Conservation (phyloP, 2,797 vertebrate species). For the Diplodus sargus region DNA sequence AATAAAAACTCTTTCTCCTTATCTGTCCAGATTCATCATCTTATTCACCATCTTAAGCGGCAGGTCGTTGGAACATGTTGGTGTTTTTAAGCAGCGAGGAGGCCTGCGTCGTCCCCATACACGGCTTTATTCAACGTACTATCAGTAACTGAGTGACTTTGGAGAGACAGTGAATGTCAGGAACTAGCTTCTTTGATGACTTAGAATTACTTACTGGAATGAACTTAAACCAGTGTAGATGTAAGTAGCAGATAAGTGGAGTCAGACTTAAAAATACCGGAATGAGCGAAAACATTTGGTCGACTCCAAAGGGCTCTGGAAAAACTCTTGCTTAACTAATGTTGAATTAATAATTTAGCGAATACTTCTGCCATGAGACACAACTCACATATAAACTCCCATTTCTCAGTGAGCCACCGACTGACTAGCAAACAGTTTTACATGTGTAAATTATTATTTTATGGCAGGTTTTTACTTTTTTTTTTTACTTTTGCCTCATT, state of each 20-base stretch:
- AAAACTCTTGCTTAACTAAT: neutral
- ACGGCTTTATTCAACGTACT: conserved; percentile 8
- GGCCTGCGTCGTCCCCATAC: conserved; percentile 3
- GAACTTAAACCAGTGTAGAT: neutral
- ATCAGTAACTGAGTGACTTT: neutral
- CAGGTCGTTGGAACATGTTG: conserved; percentile 11
- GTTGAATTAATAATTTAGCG: neutral
- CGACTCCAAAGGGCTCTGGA: neutral
- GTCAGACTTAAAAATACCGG: neutral
- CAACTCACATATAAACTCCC: neutral
- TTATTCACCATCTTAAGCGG: conserved; percentile 17
- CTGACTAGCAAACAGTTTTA: neutral
- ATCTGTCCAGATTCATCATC: conserved; percentile 30
- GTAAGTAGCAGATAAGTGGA: neutral
- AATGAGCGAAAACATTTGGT: neutral
- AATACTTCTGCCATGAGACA: neutral
- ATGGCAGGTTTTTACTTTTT: neutral
- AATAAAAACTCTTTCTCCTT: conserved; percentile 22
- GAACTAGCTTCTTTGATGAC: conserved; percentile 19
- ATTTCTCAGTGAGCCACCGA: neutral
- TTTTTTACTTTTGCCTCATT: neutral
- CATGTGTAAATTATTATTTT: neutral
- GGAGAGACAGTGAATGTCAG: conserved; percentile 4
- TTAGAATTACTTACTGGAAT: conserved; percentile 6
- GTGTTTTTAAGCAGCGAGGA: conserved; percentile 10